These are phyloP conservation scores for Leptopilina myrica DNA, from an alignment of 2,888 invertebrate species.

Conservation along the genomic window DNA sequence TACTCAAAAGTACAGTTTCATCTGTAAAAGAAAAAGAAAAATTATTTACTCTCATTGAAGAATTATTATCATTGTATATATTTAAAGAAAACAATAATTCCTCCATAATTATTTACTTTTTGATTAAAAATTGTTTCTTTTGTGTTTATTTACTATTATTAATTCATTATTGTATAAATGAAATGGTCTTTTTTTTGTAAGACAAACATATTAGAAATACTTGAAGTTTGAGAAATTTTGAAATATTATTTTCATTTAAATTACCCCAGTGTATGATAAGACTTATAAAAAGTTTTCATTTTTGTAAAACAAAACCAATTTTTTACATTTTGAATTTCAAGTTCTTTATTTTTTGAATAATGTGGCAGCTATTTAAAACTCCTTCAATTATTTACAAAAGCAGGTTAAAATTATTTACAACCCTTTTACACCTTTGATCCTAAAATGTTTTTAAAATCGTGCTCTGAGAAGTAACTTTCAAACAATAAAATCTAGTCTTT, in stretches of 20 bases:
- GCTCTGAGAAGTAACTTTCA: too few species aligned
- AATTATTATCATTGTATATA: conserved; percentile 17
- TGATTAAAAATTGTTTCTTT: conserved; percentile 1
- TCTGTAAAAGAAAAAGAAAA: background rate
- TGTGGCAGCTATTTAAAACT: too few species aligned
- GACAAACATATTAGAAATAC: background rate
- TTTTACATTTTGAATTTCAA: too few species aligned
- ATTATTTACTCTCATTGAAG: background rate
- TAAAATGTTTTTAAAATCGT: too few species aligned
- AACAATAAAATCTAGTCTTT: too few species aligned
- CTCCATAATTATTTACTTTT: background rate
- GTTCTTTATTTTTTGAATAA: too few species aligned
- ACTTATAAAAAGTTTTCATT: background rate
- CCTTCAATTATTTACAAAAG: too few species aligned
- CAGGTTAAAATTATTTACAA: too few species aligned
- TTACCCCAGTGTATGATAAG: conserved; percentile 3
- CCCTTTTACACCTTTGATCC: too few species aligned
- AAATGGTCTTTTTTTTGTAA: background rate
- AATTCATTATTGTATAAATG: conserved; percentile 4
- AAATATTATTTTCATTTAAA: background rate
- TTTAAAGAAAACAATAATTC: background rate
- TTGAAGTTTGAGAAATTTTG: background rate
- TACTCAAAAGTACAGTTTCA: background rate
- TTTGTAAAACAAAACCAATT: too few species aligned
- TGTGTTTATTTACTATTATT: conserved; percentile 6